Base-by-base conservation (phyloP, 2,888 invertebrate genomes). In the Ormyrus pomaceus region DNA sequence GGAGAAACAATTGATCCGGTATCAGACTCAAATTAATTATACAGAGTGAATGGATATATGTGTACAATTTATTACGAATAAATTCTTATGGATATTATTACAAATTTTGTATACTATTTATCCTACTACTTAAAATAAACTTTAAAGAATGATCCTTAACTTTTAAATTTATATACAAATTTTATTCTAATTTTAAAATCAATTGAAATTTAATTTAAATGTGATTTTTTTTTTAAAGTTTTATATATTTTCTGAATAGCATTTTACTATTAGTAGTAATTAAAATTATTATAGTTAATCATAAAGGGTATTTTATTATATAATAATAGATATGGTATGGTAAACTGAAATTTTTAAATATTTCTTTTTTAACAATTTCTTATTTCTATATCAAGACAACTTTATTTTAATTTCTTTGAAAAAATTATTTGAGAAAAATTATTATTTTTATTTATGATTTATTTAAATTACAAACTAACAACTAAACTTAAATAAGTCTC, bases 1-100 rank as follows among this genome's bases (percentile, higher is more conserved):
- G 99, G 99, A 86, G 96, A 96, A 90, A 98, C 98, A 86, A 98
- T 99, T 88, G 96, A 96, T 88, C 98, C 99, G 19, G 77, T 79
- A 34, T 72, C 82, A 8, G 79, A 78, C 19, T 65, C 71, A 48
- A 79, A 77, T 77, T 82, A 79, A 79, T 34, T 70, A 56, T 64
- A 69, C 50, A 13, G 50, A 78, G 51, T 56, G 48, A 62, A 77
- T 9, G 8, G 50, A 75, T 51, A 56, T 62, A 69, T 72, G 68
- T 81, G 81, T 79, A 80, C 59, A 72, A 76, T 76, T 82, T 61
- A 81, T 71, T 71, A 77, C 50, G 46, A 82, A 77, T 79, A 79
- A 82, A 74, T 79, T n/a, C 55, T 34, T 65, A 80, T 71, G 55
- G 76, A 80, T 76, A 80, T 80, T 68, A 75, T 61, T 65, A 53